Percentiles rank a stretch among this genome's conserved stretches.
Conservation (phyloP, 2,797 vertebrate species). For the Nyctalus aviator region DNA sequence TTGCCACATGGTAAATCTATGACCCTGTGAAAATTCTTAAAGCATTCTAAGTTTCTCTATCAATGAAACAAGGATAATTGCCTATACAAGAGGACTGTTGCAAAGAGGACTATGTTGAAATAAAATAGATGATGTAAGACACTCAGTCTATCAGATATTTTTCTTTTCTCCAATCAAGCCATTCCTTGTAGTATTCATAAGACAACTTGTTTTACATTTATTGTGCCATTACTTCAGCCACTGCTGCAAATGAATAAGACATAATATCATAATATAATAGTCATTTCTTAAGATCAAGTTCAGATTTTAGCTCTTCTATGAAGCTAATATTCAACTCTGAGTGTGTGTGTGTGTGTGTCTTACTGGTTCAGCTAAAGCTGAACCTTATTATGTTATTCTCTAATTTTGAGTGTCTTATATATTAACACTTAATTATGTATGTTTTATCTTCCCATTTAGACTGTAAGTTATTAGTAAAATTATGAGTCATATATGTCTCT, state of each 20-base stretch:
- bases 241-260: background rate
- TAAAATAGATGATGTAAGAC: background rate
- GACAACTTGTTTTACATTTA: background rate
- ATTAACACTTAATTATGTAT: constrained; percentile 11
- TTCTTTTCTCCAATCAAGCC: background rate
- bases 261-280: background rate
- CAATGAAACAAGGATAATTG: background rate
- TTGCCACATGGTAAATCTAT: background rate
- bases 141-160: background rate
- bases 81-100: background rate
- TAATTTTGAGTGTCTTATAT: constrained; percentile 34
- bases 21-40: background rate
- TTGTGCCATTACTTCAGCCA: background rate
- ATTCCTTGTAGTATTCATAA: constrained; percentile 9
- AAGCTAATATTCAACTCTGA: background rate
- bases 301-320: background rate
- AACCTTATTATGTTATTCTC: background rate
- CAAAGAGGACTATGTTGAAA: background rate
- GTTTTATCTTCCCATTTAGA: constrained; percentile 48
- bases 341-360: background rate
- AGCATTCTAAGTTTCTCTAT: background rate
- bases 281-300: background rate
- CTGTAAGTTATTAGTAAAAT: constrained; percentile 60
- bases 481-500: constrained; percentile 57
- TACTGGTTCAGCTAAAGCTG: background rate